Evolutionary conservation across 1,140 invertebrate genomes (phyloP).

Genomic region (Gonioctena quinquepunctata): DNA sequence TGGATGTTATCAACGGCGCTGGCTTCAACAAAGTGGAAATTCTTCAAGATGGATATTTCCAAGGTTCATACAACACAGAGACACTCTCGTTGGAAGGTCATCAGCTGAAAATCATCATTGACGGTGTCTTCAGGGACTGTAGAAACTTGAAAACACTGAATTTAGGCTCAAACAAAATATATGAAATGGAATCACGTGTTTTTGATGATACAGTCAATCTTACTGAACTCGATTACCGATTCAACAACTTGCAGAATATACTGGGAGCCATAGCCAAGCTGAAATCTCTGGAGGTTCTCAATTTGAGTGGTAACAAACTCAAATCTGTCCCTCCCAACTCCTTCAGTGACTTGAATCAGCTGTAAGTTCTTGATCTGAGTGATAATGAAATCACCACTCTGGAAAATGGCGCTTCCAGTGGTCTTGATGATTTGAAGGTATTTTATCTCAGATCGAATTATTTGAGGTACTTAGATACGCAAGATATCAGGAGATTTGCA

Average conservation of each 20-base stretch:
- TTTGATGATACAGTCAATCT: slow-evolving; percentile 16
- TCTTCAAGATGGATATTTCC: slow-evolving; percentile 20
- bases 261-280: too few species aligned
- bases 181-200: slow-evolving; percentile 7
- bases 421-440: slow-evolving; percentile 10
- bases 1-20: too few species aligned
- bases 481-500: slow-evolving; percentile 1
- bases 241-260: slow-evolving; percentile 21
- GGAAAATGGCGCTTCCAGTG: slow-evolving; percentile 4
- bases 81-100: slow-evolving; percentile 31
- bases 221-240: slow-evolving; percentile 17
- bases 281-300: slow-evolving; percentile 15
- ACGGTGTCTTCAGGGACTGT: slow-evolving; percentile 20
- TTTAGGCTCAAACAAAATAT: slow-evolving; percentile 31
- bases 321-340: background rate
- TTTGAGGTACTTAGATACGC: slow-evolving; percentile 18
- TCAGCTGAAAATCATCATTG: slow-evolving; percentile 11
- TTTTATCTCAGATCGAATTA: slow-evolving; percentile 27
- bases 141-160: slow-evolving; percentile 24
- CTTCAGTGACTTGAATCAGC: slow-evolving; percentile 12
- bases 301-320: slow-evolving; percentile 27
- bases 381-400: slow-evolving; percentile 19
- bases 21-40: slow-evolving; percentile 26
- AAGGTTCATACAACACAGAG: slow-evolving; percentile 6
- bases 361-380: slow-evolving; percentile 9